Conservation (phyloP, 2,888 invertebrate genomes). For the Eubasilissa splendida region DNA sequence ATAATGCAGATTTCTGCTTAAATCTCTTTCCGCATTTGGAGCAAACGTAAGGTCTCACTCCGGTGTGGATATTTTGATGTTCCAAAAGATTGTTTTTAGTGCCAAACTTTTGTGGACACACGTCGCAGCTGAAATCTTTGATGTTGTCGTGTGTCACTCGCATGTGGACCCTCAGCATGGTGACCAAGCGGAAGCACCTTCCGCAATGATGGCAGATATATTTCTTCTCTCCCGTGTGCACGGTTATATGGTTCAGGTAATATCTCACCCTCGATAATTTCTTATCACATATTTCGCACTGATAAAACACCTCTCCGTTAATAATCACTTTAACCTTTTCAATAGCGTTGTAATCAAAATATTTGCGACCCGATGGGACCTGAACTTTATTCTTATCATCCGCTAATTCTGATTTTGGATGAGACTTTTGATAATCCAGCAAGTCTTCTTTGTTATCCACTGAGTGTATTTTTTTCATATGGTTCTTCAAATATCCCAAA, state of each 20-base stretch:
- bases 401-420: not conserved
- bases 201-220: constrained; percentile 72
- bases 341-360: constrained; percentile 61
- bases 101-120: constrained; percentile 70
- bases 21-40: constrained; percentile 71
- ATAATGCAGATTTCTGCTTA: constrained; percentile 72
- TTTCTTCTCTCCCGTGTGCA: constrained; percentile 72
- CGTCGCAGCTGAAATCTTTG: constrained; percentile 70
- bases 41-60: constrained; percentile 67
- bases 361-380: constrained; percentile 23
- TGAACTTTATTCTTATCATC: not conserved
- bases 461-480: constrained; percentile 53
- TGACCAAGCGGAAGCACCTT: constrained; percentile 71
- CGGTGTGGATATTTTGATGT: constrained; percentile 67
- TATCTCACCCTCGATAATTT: constrained; percentile 64
- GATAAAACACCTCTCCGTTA: constrained; percentile 68
- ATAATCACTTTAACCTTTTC: constrained; percentile 62
- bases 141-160: constrained; percentile 71
- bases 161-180: constrained; percentile 70
- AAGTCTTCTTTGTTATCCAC: constrained; percentile 44
- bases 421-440: constrained; percentile 28
- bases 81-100: constrained; percentile 69
- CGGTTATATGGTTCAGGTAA: constrained; percentile 69
- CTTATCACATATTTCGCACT: constrained; percentile 70
- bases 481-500: constrained; percentile 51